Base-by-base conservation (phyloP, 2,888 invertebrate genomes). In the Barypeithes pellucidus region DNA sequence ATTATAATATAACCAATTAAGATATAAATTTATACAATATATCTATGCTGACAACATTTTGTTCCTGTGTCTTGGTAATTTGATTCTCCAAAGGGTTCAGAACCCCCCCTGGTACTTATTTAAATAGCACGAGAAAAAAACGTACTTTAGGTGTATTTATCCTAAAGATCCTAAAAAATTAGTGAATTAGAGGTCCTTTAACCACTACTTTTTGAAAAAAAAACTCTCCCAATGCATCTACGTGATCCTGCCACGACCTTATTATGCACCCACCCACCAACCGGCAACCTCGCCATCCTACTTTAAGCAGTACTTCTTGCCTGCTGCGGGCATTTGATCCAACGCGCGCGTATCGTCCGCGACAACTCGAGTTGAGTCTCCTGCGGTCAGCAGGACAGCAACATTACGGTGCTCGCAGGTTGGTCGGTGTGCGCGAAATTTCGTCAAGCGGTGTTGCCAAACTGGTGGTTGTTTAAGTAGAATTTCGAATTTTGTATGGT, bases 301-400 rank as follows among this genome's bases (percentile, higher is more conserved):
- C 76, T 79, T 77, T 76, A 75, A 79, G 77, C 68, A 71, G 75
- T 69, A 66, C 60, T 62, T 75, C 59, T 75, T 66, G 76, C 67
- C 62, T 63, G 73, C 61, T 60, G 57, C 63, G 66, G 74, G 76
- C 80, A 81, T 79, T 80, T 75, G 77, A 76, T 77, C 75, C 78
- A 76, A 78, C 78, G 80, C 80, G 80, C 79, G 79, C 80, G 80
- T 78, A 79, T 77, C 66, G 79, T 77, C 54, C 66, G 59, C 73
- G 61, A 73, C 54, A 76, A 72, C 73, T 59, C 20, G 14, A 54
- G 74, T 74, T 74, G 74, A 74, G 74, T 74, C 52, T 74, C 74
- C 72, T 75, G 75, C 72, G 33, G 50, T 50, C 69, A 41, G 75
- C 75, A 72, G 74, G 74, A 74, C 62, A 74, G 74, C 74, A 74